Percentiles rank a stretch among this genome's conserved stretches.
These are phyloP conservation scores for Acheta domesticus DNA, from an alignment of 2,888 invertebrate genomes.

Conservation along the genomic window DNA sequence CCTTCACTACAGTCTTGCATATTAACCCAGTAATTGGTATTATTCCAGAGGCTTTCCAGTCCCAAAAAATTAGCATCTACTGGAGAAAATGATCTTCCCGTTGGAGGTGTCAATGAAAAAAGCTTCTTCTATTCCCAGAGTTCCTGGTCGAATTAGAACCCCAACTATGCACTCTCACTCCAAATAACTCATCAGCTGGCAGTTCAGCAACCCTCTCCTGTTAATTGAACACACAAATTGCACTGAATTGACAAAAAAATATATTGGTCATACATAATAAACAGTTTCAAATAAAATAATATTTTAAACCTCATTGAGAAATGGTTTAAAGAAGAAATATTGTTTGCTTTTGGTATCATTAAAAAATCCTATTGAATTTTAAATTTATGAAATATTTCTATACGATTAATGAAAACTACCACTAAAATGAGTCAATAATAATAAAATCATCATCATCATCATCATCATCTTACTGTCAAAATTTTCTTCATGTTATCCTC, in stretches of 20 bases:
- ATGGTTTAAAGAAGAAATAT: no score
- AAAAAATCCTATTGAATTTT: no score
- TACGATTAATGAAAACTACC: no score
- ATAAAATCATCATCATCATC: no score
- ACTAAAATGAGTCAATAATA: no score
- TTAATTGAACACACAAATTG: not conserved
- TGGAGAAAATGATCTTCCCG: constrained; percentile 63
- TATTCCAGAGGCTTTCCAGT: constrained; percentile 82
- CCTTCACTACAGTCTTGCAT: constrained; percentile 56
- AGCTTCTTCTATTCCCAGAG: constrained; percentile 58
- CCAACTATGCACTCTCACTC: constrained; percentile 77
- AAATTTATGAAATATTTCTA: no score
- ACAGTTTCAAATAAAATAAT: no score
- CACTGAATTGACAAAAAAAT: not conserved
- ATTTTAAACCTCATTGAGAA: no score
- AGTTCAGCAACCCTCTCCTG: constrained; percentile 62
- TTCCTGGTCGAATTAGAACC: constrained; percentile 66
- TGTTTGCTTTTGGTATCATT: no score
- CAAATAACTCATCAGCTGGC: constrained; percentile 62
- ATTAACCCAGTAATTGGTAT: constrained; percentile 80
- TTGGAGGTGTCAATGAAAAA: constrained; percentile 83
- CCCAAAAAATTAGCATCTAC: constrained; percentile 63
- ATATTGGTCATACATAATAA: not conserved
- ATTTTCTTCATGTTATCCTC: not conserved
- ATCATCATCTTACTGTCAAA: no score